Base-by-base conservation (phyloP, 1,140 invertebrate species). In the Contarinia nasturtii region DNA sequence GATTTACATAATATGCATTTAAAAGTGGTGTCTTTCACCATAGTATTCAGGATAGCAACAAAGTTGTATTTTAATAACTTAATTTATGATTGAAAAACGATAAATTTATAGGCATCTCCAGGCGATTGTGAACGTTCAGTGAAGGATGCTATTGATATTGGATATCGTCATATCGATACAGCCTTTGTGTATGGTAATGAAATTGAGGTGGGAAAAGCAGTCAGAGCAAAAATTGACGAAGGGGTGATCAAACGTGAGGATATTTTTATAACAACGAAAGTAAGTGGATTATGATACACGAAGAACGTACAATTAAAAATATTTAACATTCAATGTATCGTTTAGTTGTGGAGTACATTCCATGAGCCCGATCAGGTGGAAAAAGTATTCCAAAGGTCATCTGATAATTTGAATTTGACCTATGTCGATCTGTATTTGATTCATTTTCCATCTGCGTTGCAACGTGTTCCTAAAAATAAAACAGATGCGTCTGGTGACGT, bases 121-220 rank as follows among this genome's bases (percentile, higher is more conserved):
- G 74, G 72, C 36, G 72, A 84, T 55, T 77, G 81, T 1, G 66
- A 61, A 46, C 69, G 71, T 55, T 79, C 79, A 20, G 72, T 85
- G 0, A 68, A 66, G 49, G 57, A 62, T 47, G 86, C 86, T 0
- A 79, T 90, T 45, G 72, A 80, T 50, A 58, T 70, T 49, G 86
- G 86, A 10, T 91, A 91, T 57, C 69, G 86, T 7, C 82, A 86
- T 55, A 72, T 91, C 52, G 87, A 92, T 57, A 84, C 80, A 55
- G 86, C 87, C n/a, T 72, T 68, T 45, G 69, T 75, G 52, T 91
- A 90, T 61, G 69, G 71, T 49, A 88, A 88, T 60, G 82, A 88
- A 58, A 60, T 61, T 37, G 80, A 85, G 55, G 73, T 86, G n/a
- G 84, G 82, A 1, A 67, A 70, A 38, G 80, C 75, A 3, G 63